phyloP scores from a whole-genome alignment of 2,113 vertebrate genomes.

The Puma concolor region DNA sequence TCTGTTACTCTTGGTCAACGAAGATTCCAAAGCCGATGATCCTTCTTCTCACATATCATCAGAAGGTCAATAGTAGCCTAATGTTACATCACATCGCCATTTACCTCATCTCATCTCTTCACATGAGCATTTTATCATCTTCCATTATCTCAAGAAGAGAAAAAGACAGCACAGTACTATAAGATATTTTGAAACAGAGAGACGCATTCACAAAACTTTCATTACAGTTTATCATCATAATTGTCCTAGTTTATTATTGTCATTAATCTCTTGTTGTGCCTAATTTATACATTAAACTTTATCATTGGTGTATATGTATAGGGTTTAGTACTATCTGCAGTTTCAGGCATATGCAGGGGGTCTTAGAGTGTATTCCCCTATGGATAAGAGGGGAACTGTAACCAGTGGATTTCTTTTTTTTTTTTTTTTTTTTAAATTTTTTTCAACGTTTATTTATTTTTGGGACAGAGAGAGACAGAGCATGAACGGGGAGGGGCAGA shows the following conservation, averaged over 20 bases:
- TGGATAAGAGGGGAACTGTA: neutral
- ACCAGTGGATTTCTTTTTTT: neutral
- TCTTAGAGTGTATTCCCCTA: neutral
- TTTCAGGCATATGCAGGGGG: neutral
- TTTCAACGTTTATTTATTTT: too few relatives aligned
- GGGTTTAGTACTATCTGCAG: neutral
- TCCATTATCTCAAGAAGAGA: neutral
- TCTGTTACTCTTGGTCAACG: neutral
- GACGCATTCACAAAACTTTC: neutral
- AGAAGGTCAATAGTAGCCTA: neutral
- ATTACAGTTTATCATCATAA: neutral
- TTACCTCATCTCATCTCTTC: neutral
- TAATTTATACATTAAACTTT: neutral
- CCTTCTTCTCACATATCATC: neutral
- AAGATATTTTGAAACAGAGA: neutral
- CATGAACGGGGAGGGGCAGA: too few relatives aligned
- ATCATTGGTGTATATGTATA: neutral
- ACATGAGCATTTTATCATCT: neutral
- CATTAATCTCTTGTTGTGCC: neutral
- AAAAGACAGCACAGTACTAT: neutral
- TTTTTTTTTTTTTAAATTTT: too few relatives aligned
- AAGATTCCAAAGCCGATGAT: neutral
- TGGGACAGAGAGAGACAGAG: too few relatives aligned
- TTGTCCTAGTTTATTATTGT: neutral
- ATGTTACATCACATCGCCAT: neutral